Base-by-base conservation (phyloP, 2,888 invertebrate genomes). In the Drosophila anomelani region DNA sequence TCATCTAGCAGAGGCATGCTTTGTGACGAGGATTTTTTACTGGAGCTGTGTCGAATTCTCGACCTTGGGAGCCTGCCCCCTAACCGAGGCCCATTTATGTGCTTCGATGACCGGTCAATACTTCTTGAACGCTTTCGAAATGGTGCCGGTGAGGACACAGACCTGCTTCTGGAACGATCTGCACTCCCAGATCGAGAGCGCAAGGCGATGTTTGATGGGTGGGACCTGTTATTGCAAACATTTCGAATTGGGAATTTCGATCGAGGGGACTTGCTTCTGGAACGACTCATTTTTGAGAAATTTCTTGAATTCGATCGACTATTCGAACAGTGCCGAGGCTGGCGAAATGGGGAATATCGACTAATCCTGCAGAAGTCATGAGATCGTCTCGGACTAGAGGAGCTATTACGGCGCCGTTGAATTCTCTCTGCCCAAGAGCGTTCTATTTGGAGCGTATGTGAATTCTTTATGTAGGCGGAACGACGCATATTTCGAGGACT, bases 131-230 rank as follows among this genome's bases (percentile, higher is more conserved):
- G 20, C 17, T 29, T 15, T 17, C 26, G 36, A 12, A n/a, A 15
- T 8, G 17, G n/a, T 13, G n/a, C 9, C 5, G 13, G 10, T 23
- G 38, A 13, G 13, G 34, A 39, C 39, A 32, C n/a, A 6, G 47
- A 34, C 13, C 15, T 49, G 39, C 63, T 61, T n/a, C 47, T 17
- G 10, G 46, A 63, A 13, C 46, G 44, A 20, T 46, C 26, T 15
- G 15, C 15, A 17, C 63, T 63, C 6, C 32, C 17, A 4, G 61
- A 47, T n/a, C 17, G 61, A 10, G 13, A 13, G 5, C 36, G 13
- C 5, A 3, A 7, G 12, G 5, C 9, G 17, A 17, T 17, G 17
- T 4, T 49, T 29, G 6, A 7, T 17, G 2, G 49, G 12, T 32
- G n/a, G 6, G 7, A 17, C 17, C 38, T 49, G 12, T 12, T 62